These are phyloP conservation scores for Pimpla rufipes DNA, from an alignment of 2,888 invertebrate genomes.

Conservation along the genomic window DNA sequence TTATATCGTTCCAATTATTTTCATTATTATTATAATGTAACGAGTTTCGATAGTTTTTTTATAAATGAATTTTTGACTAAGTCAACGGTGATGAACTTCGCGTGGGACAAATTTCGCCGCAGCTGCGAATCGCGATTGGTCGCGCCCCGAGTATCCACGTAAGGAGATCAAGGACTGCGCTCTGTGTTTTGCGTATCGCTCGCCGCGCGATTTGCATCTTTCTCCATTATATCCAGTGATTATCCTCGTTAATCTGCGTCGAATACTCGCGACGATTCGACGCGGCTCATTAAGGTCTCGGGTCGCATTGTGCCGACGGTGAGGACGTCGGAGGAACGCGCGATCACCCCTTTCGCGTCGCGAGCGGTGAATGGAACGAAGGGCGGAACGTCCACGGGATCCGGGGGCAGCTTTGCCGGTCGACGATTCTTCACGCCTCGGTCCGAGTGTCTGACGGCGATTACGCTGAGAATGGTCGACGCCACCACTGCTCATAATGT, in stretches of 20 bases:
- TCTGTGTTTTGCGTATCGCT: constrained; percentile 38
- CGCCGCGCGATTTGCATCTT: constrained; percentile 55
- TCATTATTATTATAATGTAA: not conserved
- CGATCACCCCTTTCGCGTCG: constrained; percentile 77
- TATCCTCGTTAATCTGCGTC: constrained; percentile 78
- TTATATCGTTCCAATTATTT: not conserved
- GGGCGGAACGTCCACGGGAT: constrained; percentile 41
- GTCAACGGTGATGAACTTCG: constrained; percentile 8
- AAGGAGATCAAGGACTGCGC: constrained; percentile 49
- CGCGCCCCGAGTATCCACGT: constrained; percentile 18
- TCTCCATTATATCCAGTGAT: constrained; percentile 72
- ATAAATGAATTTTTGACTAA: not conserved
- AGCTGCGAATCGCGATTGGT: constrained; percentile 53
- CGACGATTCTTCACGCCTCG: constrained; percentile 79
- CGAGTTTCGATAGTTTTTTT: not conserved
- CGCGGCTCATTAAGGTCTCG: constrained; percentile 77
- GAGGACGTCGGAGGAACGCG: constrained; percentile 36
- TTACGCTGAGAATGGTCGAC: constrained; percentile 68
- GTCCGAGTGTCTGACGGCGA: constrained; percentile 76
- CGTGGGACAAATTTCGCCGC: constrained; percentile 34
- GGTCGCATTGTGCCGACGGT: constrained; percentile 48
- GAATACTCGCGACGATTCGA: constrained; percentile 79
- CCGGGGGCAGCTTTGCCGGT: constrained; percentile 48
- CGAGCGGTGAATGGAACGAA: constrained; percentile 74
- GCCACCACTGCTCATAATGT: constrained; percentile 60